Base-by-base conservation (phyloP, 2,888 invertebrate genomes). In the Tenthredo distinguenda region DNA sequence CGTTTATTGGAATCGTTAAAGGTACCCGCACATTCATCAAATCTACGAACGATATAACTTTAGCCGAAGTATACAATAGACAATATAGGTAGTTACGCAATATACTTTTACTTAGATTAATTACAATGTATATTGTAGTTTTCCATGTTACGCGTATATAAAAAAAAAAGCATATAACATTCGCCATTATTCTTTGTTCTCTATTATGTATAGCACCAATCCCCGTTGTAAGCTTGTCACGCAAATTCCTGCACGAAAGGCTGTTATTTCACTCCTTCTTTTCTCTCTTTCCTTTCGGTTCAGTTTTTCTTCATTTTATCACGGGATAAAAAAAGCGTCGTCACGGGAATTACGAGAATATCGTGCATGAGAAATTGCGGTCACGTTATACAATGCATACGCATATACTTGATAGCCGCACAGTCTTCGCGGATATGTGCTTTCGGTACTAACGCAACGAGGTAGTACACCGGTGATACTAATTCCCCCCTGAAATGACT, bases 331-430 rank as follows among this genome's bases (percentile, higher is more conserved):
- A 34, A 12, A 26, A 71, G 6, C 71, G 37, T 37, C 37, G 37
- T 71, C 71, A n/a, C 71, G 71, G 71, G 71, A 71, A 71, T 71
- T 71, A 71, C 71, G 71, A 12, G 26, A 21, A 62, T 71, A 71
- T 34, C 71, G 18, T 37, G 34, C 9, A 26, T 26, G 10, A 31
- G 18, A 34, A 68, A 68, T 68, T 68, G 31, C 68, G 68, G 34
- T 68, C 34, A 68, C 68, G 68, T 68, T 68, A 68, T 34, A 68
- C 31, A 55, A 55, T 5, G n/a, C n/a, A 55, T 50, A 50, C 18
- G 0, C n/a, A 50, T 55, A 55, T 55, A 47, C 47, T n/a, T 55
- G n/a, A 55, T 55, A n/a, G n/a, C n/a, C 55, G 55, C n/a, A 55
- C 55, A 55, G 55, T 55, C 55, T 55, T 55, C 55, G 6, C 10